Conservation (phyloP, 2,888 invertebrate genomes). For the Merodon equestris region DNA sequence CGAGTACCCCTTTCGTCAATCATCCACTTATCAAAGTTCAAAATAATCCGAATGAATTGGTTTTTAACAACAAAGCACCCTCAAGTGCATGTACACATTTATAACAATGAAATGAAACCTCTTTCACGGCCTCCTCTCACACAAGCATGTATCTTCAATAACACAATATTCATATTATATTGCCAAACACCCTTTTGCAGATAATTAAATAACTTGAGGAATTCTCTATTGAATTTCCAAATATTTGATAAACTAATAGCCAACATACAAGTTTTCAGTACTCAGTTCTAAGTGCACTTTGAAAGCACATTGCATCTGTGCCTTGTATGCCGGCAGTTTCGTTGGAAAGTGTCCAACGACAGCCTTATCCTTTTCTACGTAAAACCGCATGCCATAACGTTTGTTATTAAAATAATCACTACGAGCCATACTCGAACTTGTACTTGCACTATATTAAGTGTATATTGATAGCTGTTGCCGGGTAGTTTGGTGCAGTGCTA, state of each 20-base stretch:
- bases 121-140: conserved; percentile 23
- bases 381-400: conserved; percentile 49
- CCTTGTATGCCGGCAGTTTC: no score
- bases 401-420: conserved; percentile 55
- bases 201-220: conserved; percentile 57
- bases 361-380: neutral
- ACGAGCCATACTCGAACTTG: conserved; percentile 11
- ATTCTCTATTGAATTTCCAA: conserved; percentile 46
- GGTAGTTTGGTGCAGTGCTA: no score
- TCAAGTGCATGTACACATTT: neutral
- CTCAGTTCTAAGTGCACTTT: no score
- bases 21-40: conserved; percentile 27
- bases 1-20: no score
- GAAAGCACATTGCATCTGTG: neutral
- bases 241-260: conserved; percentile 55
- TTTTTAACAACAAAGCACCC: neutral
- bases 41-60: conserved; percentile 16
- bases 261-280: neutral
- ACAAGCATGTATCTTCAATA: no score
- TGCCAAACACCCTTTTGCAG: conserved; percentile 8
- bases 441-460: conserved; percentile 4
- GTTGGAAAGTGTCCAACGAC: conserved; percentile 54
- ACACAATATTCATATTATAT: no score
- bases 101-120: conserved; percentile 33
- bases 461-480: conserved; percentile 3